Base-by-base conservation (phyloP, 1,140 invertebrate species). In the Riptortus pedestris region DNA sequence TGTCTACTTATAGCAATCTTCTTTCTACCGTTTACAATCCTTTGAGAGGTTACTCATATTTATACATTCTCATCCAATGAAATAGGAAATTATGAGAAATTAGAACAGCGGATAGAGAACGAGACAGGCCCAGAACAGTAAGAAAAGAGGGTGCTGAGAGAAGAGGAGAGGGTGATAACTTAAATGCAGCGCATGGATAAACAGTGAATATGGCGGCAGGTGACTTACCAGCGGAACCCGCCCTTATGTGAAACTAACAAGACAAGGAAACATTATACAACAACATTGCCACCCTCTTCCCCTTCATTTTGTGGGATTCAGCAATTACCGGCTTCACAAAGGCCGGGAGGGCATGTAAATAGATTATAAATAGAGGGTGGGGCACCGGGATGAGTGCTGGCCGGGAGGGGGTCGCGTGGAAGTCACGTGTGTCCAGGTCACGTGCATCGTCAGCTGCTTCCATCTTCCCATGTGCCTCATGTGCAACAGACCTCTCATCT, bases 321-420 rank as follows among this genome's bases (percentile, higher is more conserved):
- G 45, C 45, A 47, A 47, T 47, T 47, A 47, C 45, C 18, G 45
- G 45, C n/a, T 22, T n/a, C n/a, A 47, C 45, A 47, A 47, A 47
- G 45, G 45, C n/a, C 18, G 45, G 22, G 45, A 22, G 22, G 45
- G 45, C n/a, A 47, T 47, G 45, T 47, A 47, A 47, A 47, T 47
- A 47, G 45, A 47, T 47, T 47, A 47, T 47, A 47, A 47, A 47
- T 47, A 47, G 45, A 9, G 20, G 43, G 14, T 14, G 43, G 1
- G 43, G 43, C 14, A 1, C 2, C 1, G 14, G 2, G 2, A 18
- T 5, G 45, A 47, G 45, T 47, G 45, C n/a, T 47, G 45, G 45
- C 22, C 45, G 45, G 3, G 45, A 20, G 45, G 9, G n/a, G 45
- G 45, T n/a, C n/a, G n/a, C n/a, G n/a, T n/a, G n/a, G n/a, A n/a